Evolutionary conservation across 2,113 vertebrate genomes (phyloP), one percentile per base, ranked within the genome.

Genomic region (Lepus americanus): DNA sequence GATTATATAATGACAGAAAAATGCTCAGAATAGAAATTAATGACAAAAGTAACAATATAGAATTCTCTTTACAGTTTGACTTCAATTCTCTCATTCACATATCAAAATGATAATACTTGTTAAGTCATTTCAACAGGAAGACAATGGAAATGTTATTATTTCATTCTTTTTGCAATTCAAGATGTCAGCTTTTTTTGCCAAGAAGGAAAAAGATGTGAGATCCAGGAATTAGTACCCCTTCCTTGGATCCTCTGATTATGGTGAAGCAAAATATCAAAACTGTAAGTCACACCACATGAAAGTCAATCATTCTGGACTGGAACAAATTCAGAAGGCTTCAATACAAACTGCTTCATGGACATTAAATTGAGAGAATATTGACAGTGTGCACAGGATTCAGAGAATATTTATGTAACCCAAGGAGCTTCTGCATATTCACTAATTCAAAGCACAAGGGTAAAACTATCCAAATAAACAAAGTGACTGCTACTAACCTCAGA

Each of bases 1-100:
- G 33, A 85, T 88, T 76, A 76, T 91, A 78, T 95, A 95, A 92
- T 72, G 51, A 92, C n/a, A 73, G 44, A 86, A 23, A 95, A 86
- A 76, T 87, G 64, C 63, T 90, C 7, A 81, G 55, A 87, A 76
- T 90, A 83, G 80, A 94, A 95, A 92, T 14, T 78, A 70, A 63
- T 85, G 78, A 39, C 44, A 36, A 78, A 59, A 82, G 25, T 77
- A 73, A 90, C 85, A 69, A 36, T 64, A 39, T 39, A 91, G 44
- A 94, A 72, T 89, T 89, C 2, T 94, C 17, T 87, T 80, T 53
- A 87, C 1, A 59, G 14, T 84, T 6, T 89, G 66, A 83, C 53
- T 23, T 8, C 16, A 77, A 51, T 31, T 92, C 39, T 83, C 25
- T 73, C 23, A 67, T 69, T 81, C 14, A 39, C n/a, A n/a, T 63